Evolutionary conservation across 2,888 invertebrate species (phyloP), one percentile per base, ranked within the genome.

Genomic region (Maniola hyperantus): DNA sequence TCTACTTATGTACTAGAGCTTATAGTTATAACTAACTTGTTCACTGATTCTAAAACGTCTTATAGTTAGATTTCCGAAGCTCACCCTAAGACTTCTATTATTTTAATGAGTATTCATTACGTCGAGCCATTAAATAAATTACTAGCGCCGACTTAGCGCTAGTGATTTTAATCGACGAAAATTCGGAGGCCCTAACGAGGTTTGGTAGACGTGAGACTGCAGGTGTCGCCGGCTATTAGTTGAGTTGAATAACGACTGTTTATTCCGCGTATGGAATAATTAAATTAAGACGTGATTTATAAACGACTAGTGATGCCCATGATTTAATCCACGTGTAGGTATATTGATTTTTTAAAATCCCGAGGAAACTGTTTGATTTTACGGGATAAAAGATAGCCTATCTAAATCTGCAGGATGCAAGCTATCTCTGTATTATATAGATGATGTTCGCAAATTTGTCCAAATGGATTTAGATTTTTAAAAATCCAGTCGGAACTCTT

Each of bases 71-170:
- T 46, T n/a, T 46, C 15, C n/a, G 46, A 46, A 15, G 46, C 46
- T 7, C 15, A 46, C 6, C 10, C 15, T 46, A 46, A 5, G 46
- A 46, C 15, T 46, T 48, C 10, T 20, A 51, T 51, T 20, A 51
- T 51, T 51, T 51, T 51, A 51, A 51, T 51, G 51, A 51, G 20
- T 10, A 26, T 51, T 51, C 10, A 20, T 51, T 51, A 20, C 50
- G 26, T 7, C 2, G 20, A 8, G 20, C 48, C 15, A 48, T 48
- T 50, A 50, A 20, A 42, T 13, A 13, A 13, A 42, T 42, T 42
- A 42, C 44, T 44, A 44, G n/a, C 44, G n/a, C 6, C 44, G 39
- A 39, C 8, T 8, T 8, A 4, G n/a, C 44, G 4, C 5, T 42
- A 42, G n/a, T 46, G 46, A 46, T 51, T 51, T 51, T 13, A 20